Conservation (phyloP, 2,888 invertebrate genomes). For the Macrosiphum euphorbiae region DNA sequence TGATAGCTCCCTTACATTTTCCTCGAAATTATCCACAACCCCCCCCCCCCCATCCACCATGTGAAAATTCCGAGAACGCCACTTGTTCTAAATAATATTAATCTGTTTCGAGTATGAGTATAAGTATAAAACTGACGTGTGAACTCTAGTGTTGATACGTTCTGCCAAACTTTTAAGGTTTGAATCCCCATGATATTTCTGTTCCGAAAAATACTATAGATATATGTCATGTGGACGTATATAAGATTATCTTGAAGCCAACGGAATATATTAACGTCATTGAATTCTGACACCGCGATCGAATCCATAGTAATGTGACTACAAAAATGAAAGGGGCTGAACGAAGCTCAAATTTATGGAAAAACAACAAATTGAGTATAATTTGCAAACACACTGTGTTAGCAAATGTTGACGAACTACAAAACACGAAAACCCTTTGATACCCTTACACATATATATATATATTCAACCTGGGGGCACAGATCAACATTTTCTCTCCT, state of each 20-base stretch:
- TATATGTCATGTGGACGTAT: not conserved
- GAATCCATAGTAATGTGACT: slow-evolving; percentile 45
- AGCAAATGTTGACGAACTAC: not conserved
- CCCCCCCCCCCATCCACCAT: too few species aligned
- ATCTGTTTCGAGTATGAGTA: not conserved
- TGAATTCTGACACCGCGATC: slow-evolving; percentile 35
- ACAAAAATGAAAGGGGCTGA: not conserved
- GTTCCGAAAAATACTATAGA: not conserved
- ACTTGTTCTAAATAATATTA: not conserved
- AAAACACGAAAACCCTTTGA: not conserved
- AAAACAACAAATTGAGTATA: not conserved
- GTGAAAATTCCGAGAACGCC: too few species aligned
- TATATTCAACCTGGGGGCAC: not conserved
- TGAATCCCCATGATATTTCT: slow-evolving; percentile 36
- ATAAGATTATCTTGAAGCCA: slow-evolving; percentile 53
- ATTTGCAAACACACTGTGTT: not conserved
- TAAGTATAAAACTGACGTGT: not conserved
- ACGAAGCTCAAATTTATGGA: not conserved
- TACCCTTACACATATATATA: not conserved
- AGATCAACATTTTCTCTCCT: slow-evolving; percentile 17
- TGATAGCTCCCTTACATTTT: too few species aligned
- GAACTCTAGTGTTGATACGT: slow-evolving; percentile 14
- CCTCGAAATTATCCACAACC: too few species aligned
- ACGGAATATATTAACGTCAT: slow-evolving; percentile 25
- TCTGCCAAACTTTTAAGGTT: slow-evolving; percentile 40